These are phyloP conservation scores for Drosophila auraria DNA, from an alignment of 1,140 invertebrate genomes.

Conservation along the genomic window DNA sequence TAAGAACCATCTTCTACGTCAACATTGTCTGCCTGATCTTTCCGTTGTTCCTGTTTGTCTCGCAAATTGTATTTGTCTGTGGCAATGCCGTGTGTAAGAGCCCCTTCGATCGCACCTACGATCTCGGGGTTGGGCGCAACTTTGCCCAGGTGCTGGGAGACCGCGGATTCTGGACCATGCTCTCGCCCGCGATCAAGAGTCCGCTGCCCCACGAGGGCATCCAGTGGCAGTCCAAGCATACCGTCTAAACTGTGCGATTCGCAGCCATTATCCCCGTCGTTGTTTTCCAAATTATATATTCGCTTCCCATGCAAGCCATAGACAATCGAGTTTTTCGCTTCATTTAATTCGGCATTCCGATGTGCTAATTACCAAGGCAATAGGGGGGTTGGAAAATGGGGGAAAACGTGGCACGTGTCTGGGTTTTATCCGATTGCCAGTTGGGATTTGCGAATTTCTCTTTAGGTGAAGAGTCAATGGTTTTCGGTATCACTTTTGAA, in stretches of 20 bases:
- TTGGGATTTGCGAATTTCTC: background rate
- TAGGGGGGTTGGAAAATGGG: background rate
- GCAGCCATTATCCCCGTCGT: background rate
- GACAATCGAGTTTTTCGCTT: conserved; percentile 62
- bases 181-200: conserved; percentile 91
- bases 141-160: conserved; percentile 89
- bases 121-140: conserved; percentile 90
- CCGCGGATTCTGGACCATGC: conserved; percentile 89
- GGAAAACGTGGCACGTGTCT: conserved; percentile 27
- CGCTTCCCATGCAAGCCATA: conserved; percentile 24
- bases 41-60: background rate
- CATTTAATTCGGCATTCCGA: conserved; percentile 59
- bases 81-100: conserved; percentile 16
- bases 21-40: conserved; percentile 8
- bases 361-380: conserved; percentile 57
- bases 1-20: conserved; percentile 14
- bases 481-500: background rate
- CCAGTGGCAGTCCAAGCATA: conserved; percentile 17
- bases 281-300: conserved; percentile 18
- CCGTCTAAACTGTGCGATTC: background rate
- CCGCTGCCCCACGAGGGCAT: conserved; percentile 91
- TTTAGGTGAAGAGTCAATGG: background rate
- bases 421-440: conserved; percentile 24
- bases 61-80: conserved; percentile 15
- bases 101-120: conserved; percentile 86